Evolutionary conservation across 35 echinoderm and acorn worm genomes (phyloP), one percentile per base, ranked within the genome.

Genomic region (Heliocidaris erythrogramma): DNA sequence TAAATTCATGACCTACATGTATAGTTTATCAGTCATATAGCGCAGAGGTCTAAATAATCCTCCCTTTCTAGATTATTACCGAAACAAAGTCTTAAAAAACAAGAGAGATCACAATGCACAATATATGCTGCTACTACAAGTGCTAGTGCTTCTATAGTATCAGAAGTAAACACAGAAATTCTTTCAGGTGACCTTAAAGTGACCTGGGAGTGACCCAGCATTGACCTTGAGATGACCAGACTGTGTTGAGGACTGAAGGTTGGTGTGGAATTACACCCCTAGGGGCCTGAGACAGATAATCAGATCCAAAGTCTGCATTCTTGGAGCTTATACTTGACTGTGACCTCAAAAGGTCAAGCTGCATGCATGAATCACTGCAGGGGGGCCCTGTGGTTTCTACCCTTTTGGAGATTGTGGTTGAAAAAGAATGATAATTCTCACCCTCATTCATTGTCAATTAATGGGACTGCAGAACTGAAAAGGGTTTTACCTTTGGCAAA

Each of bases 181-280:
- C 65, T 7, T n/a, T 24, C 17, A 5, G 65, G 18, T 78, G 65
- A 78, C 65, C 65, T 78, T 78, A 78, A 78, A n/a, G 65, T 78
- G 65, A 78, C 65, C 65, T 78, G 7, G 27, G 65, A 78, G 21
- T 78, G 65, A 78, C 65, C 65, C 65, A 78, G 1, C 65, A 78
- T 78, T 78, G 65, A 78, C 65, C 65, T 78, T 78, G 65, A 78
- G 65, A 21, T 78, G 61, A 78, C 65, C 65, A 78, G 65, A 78
- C 65, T 7, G 18, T 17, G 65, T 27, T 21, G 65, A 29, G 27
- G 65, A 24, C 18, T 78, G 65, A n/a, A 27, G 65, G 65, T 78
- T 78, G 65, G 65, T 78, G 65, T 78, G 65, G 65, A 7, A 78
- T 78, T 78, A 78, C 65, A 78, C 65, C 65, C 65, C 35, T 78